Evolutionary conservation across 2,113 vertebrate species (phyloP).

Genomic region (Chinchilla lanigera): DNA sequence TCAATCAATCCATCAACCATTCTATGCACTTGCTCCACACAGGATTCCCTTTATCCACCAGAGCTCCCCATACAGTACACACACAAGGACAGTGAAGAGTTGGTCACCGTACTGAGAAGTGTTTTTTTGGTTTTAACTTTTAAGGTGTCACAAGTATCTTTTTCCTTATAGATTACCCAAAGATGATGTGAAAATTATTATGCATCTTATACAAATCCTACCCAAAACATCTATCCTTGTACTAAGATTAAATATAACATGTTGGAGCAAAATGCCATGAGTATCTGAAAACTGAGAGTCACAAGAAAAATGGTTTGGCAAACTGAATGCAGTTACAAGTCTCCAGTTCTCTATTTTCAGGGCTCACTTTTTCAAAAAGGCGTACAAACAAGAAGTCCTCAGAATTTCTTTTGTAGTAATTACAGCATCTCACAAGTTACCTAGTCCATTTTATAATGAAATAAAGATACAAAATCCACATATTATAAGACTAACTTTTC

Average conservation of each 20-base stretch:
- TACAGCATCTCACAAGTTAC: slow-evolving; percentile 46
- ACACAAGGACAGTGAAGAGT: background rate
- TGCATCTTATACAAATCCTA: slow-evolving; percentile 71
- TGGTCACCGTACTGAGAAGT: slow-evolving; percentile 21
- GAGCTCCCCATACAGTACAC: background rate
- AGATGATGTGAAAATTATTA: slow-evolving; percentile 74
- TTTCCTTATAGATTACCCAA: slow-evolving; percentile 67
- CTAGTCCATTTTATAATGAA: slow-evolving; percentile 36
- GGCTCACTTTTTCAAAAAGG: slow-evolving; percentile 66
- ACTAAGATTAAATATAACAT: slow-evolving; percentile 78
- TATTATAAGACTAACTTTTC: slow-evolving; percentile 24
- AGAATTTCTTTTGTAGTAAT: slow-evolving; percentile 58
- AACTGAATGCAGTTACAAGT: slow-evolving; percentile 63
- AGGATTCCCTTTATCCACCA: background rate
- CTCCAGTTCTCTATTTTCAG: slow-evolving; percentile 58
- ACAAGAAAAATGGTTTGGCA: slow-evolving; percentile 68
- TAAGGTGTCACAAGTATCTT: slow-evolving; percentile 55
- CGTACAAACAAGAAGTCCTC: slow-evolving; percentile 54
- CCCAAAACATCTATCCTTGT: slow-evolving; percentile 69
- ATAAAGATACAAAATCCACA: background rate
- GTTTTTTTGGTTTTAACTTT: slow-evolving; percentile 12
- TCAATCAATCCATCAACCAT: background rate
- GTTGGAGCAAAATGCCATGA: slow-evolving; percentile 61
- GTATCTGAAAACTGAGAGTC: slow-evolving; percentile 75
- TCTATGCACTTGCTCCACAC: background rate